A percentile compares a stretch with the other conserved stretches of the same genome.
These are phyloP conservation scores for Sesamia nonagrioides DNA, from an alignment of 1,140 invertebrate species.

Conservation along the genomic window DNA sequence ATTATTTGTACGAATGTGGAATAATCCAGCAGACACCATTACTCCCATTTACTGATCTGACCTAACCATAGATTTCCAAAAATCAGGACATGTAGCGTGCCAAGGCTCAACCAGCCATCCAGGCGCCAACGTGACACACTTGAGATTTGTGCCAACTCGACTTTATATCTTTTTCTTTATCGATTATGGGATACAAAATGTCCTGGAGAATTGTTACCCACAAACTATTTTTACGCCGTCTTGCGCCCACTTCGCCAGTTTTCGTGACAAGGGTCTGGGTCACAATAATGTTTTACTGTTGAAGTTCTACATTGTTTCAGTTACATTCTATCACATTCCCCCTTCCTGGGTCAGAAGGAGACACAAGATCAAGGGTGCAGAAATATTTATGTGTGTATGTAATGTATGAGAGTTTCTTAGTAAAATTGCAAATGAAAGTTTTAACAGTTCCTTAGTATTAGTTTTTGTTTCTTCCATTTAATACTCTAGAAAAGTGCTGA, in stretches of 20 bases:
- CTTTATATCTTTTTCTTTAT: slow-evolving; percentile 32
- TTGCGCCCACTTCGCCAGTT: not conserved
- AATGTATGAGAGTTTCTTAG: slow-evolving; percentile 15
- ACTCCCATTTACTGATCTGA: slow-evolving; percentile 16
- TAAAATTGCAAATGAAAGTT: slow-evolving; percentile 16
- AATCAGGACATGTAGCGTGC: slow-evolving; percentile 64
- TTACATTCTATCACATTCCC: not conserved
- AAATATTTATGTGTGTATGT: slow-evolving; percentile 5
- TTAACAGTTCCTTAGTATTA: not conserved
- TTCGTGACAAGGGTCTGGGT: slow-evolving; percentile 33
- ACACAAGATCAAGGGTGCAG: not conserved
- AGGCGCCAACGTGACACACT: slow-evolving; percentile 68
- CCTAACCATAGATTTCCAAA: slow-evolving; percentile 40
- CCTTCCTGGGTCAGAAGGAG: not conserved
- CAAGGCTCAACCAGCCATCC: slow-evolving; percentile 56
- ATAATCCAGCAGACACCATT: not conserved
- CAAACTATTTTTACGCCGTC: slow-evolving; percentile 24
- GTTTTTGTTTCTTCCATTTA: slow-evolving; percentile 4
- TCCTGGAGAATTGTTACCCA: slow-evolving; percentile 4
- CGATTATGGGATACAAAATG: not conserved
- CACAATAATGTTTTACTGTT: slow-evolving; percentile 34
- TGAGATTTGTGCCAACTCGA: slow-evolving; percentile 64
- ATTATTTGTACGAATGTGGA: not conserved
- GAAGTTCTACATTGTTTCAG: slow-evolving; percentile 33
- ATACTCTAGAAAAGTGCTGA: not conserved